phyloP scores from a whole-genome alignment of 2,797 vertebrate species.

The Heterohyrax brucei region DNA sequence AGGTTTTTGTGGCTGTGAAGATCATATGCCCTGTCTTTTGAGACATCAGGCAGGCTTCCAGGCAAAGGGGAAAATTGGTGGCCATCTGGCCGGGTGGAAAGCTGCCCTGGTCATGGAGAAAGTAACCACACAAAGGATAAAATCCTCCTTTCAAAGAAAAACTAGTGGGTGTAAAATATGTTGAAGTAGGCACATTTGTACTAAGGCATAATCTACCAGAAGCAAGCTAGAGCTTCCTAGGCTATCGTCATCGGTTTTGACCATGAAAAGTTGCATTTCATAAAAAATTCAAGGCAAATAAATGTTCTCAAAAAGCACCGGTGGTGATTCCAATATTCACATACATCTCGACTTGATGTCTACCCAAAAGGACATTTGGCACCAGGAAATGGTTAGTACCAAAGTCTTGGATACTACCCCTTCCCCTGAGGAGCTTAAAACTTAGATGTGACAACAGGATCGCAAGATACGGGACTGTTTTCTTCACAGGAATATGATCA shows the following conservation, averaged over 20 bases:
- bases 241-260: neutral
- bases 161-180: neutral
- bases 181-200: neutral
- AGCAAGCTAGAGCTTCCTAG: neutral
- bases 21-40: neutral
- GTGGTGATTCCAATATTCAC: neutral
- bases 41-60: neutral
- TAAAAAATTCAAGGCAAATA: constrained; percentile 27
- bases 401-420: neutral
- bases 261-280: neutral
- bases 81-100: neutral
- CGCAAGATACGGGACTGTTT: neutral
- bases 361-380: neutral
- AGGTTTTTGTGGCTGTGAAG: neutral
- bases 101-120: neutral
- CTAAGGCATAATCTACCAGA: neutral
- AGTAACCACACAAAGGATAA: neutral
- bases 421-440: neutral
- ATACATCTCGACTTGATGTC: neutral
- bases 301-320: neutral
- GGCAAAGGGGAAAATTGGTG: neutral
- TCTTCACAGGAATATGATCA: neutral
- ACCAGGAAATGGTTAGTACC: neutral
- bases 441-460: neutral
- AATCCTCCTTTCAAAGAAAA: neutral